Evolutionary conservation across 2,888 invertebrate species (phyloP).

Genomic region (Athalia cordata): DNA sequence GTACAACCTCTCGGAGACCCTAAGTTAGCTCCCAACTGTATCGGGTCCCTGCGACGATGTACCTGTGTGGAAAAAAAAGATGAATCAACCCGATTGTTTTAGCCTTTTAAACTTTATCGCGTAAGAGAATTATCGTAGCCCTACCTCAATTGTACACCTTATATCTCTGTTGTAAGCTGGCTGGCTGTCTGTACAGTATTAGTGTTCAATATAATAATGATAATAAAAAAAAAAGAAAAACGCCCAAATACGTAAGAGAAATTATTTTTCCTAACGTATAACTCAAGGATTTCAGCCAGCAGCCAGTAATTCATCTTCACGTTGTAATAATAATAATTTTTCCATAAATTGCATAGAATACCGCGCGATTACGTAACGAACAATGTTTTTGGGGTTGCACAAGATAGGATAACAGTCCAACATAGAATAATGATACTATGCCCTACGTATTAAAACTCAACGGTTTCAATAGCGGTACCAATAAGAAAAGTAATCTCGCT

Average conservation of each 20-base stretch:
- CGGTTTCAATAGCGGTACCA: no score
- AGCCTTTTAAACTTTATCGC: constrained; percentile 40
- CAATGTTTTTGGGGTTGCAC: no score
- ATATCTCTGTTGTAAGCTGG: constrained; percentile 63
- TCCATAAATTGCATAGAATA: no score
- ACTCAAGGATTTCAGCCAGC: background rate
- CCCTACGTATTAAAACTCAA: no score
- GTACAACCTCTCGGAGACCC: constrained; percentile 65
- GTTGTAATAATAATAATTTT: background rate
- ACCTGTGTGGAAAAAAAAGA: constrained; percentile 48
- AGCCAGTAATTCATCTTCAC: background rate
- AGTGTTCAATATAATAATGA: constrained; percentile 62
- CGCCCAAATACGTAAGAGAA: constrained; percentile 4
- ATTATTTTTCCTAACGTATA: background rate
- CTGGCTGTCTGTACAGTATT: constrained; percentile 70
- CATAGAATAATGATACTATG: no score
- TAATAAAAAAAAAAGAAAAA: constrained; percentile 56
- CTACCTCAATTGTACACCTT: constrained; percentile 62
- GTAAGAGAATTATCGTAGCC: constrained; percentile 52
- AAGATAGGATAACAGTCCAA: no score
- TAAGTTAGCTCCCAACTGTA: constrained; percentile 60
- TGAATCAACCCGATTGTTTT: constrained; percentile 47
- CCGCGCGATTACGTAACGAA: no score
- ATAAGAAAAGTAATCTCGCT: no score
- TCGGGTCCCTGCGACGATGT: constrained; percentile 65